A percentile compares a stretch with the other conserved stretches of the same genome.
Conservation (phyloP, 2,888 invertebrate species). For the Crioceris asparagi region DNA sequence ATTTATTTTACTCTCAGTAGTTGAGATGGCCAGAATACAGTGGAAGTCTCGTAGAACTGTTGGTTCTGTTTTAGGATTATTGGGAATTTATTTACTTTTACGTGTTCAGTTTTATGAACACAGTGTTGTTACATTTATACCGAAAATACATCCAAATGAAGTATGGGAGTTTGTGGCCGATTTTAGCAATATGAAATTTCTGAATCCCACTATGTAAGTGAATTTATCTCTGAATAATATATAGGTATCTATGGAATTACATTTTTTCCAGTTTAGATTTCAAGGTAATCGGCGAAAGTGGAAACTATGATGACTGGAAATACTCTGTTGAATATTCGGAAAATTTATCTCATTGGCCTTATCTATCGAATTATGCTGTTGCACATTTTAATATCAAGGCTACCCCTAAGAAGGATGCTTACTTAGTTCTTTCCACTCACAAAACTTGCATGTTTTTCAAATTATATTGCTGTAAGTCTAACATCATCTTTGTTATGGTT, state of each 20-base stretch:
- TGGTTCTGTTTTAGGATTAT: conserved; percentile 19
- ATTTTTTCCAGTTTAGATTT: conserved; percentile 46
- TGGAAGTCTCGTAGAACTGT: conserved; percentile 29
- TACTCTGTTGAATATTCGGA: conserved; percentile 57
- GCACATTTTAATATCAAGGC: conserved; percentile 50
- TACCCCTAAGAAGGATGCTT: conserved; percentile 38
- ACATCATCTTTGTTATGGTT: conserved; percentile 4
- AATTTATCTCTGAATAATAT: neutral
- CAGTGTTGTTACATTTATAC: conserved; percentile 41
- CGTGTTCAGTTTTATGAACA: conserved; percentile 35
- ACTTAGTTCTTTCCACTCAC: conserved; percentile 50
- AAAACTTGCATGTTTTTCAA: conserved; percentile 50
- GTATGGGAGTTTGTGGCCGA: conserved; percentile 69
- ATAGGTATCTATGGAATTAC: neutral
- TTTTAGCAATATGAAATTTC: conserved; percentile 57
- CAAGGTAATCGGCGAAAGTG: conserved; percentile 50
- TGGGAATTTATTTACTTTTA: conserved; percentile 28
- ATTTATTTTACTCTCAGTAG: no score
- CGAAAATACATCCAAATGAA: conserved; percentile 45
- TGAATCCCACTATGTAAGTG: conserved; percentile 65
- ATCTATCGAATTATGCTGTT: conserved; percentile 45
- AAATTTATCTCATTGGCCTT: conserved; percentile 52
- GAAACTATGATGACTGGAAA: conserved; percentile 58
- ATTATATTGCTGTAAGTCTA: conserved; percentile 50
- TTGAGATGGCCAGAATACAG: conserved; percentile 30